Evolutionary conservation across 2,888 invertebrate genomes (phyloP), one percentile per base, ranked within the genome.

Genomic region (Geotrupes spiniger): DNA sequence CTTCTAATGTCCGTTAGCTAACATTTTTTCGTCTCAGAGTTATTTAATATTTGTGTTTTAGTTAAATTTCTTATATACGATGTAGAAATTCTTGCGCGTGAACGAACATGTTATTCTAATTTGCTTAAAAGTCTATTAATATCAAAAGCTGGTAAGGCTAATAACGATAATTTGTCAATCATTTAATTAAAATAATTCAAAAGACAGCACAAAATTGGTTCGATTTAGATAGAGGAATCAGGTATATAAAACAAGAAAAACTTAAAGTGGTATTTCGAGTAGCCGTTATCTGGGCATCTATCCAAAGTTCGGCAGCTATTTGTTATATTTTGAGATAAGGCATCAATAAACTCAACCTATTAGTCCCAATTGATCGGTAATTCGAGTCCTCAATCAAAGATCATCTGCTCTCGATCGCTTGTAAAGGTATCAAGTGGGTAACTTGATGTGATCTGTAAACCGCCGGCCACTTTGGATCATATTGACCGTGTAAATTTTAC

Each of bases 341-440:
- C 63, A 63, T 66, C 68, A 64, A 68, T 68, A 66, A 66, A 66
- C 64, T 64, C 60, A 63, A 63, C 63, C 70, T 71, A 69, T 71
- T 71, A 70, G 70, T 64, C 63, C 41, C 66, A 67, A 69, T 68
- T 67, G 68, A 68, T 66, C 61, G 66, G 68, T 70, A 70, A 70
- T 68, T 68, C 65, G 66, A 67, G 63, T 62, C 62, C 62, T 33
- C 33, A 10, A 33, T 33, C 33, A 33, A 4, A 8, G 33, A 33
- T 8, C 12, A 15, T 6, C 15, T 8, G 14, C 12, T 33, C 33
- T n/a, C n/a, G n/a, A n/a, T n/a, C n/a, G n/a, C n/a, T 21, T 21
- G 21, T 21, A 21, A 21, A 21, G 21, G 21, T 21, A 21, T 21
- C 21, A 6, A 21, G 21, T 6, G 3, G 21, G 21, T 21, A 21